phyloP scores from a whole-genome alignment of 2,113 vertebrate genomes.

The Catharus fuscescens region DNA sequence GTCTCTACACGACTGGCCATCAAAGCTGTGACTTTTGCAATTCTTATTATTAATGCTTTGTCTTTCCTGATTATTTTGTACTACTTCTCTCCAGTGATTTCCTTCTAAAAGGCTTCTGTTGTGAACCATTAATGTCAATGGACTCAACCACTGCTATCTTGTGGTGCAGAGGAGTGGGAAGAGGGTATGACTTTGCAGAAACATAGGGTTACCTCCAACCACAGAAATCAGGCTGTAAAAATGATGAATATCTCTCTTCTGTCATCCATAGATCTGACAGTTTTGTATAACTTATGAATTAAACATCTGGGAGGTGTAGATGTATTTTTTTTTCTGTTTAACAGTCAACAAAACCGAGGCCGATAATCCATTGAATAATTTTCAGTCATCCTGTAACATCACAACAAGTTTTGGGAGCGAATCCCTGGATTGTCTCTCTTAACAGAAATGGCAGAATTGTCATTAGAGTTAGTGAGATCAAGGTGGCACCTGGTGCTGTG shows the following conservation, averaged over 20 bases:
- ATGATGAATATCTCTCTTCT: conserved; percentile 46
- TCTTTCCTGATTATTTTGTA: neutral
- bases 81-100: neutral
- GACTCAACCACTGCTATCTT: neutral
- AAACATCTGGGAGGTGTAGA: conserved; percentile 46
- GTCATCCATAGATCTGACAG: conserved; percentile 41
- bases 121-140: neutral
- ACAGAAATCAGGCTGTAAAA: conserved; percentile 53
- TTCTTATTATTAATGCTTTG: neutral
- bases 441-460: neutral
- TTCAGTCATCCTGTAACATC: neutral
- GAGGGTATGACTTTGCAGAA: conserved; percentile 48
- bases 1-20: neutral
- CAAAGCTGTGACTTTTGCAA: neutral
- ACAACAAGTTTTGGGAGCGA: neutral
- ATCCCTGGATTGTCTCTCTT: neutral
- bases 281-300: conserved; percentile 57
- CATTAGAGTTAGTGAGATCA: neutral
- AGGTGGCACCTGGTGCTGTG: neutral
- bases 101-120: neutral
- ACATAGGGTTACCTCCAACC: neutral
- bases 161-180: neutral
- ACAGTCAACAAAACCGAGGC: neutral
- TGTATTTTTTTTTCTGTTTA: neutral
- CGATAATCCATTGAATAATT: neutral